Base-by-base conservation (phyloP, 2,888 invertebrate species). In the Eilema depressum region DNA sequence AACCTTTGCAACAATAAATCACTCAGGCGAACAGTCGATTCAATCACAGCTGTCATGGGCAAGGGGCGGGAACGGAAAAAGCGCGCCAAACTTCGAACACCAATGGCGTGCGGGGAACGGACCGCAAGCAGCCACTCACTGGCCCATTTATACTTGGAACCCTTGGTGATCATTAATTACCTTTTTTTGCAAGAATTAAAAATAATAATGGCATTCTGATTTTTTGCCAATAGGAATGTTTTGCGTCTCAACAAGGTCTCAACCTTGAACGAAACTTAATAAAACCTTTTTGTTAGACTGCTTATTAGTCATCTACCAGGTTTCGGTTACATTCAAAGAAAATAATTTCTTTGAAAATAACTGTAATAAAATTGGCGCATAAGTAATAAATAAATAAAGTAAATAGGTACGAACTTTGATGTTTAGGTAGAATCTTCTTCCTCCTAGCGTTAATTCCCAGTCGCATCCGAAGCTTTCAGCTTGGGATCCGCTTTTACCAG, bases 1-100 rank as follows among this genome's bases (percentile, higher is more conserved):
- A 71, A 80, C 84, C 85, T 87, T 88, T 86, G 83, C 77, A 83
- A 86, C 88, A 90, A 94, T 95, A 94, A 94, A 95, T 95, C 94
- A 95, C 86, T 92, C 91, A 89, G 81, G 79, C 87, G 86, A 85
- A 86, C 79, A 86, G 85, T 85, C 90, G 90, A 92, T 93, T 94
- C 93, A 93, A 93, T 94, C 93, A 93, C 92, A 92, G 91, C 94
- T 94, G 95, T 93, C 92, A 92, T 88, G 89, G 82, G 76, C 82
- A 85, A 88, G 91, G 95, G 94, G 95, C 94, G 95, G 93, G 90
- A 83, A 91, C 93, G 80, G 86, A 91, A 93, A 93, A 94, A 92
- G 91, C 93, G 94, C 94, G 94, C 91, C 89, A 94, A 94, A 92
- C 87, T 91, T 91, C 85, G 85, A 93, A 93, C 91, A 89, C 95